phyloP scores from a whole-genome alignment of 2,797 vertebrate genomes.

The Paedocypris micromegethes region DNA sequence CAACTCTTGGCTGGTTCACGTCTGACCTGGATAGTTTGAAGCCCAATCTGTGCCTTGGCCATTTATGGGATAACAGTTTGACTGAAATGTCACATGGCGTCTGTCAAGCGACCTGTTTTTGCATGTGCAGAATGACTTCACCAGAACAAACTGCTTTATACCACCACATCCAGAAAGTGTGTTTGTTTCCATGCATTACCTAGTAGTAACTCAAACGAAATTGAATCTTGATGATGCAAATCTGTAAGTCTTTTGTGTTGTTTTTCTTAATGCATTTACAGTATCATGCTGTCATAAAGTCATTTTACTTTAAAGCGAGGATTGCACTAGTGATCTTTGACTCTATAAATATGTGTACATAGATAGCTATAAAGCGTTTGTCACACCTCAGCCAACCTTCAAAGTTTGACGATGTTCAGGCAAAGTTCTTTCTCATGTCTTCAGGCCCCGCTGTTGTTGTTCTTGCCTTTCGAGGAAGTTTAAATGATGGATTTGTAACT shows the following conservation, averaged over 20 bases:
- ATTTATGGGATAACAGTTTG: neutral
- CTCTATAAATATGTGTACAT: neutral
- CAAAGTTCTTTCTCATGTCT: too few species aligned
- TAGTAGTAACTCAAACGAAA: neutral
- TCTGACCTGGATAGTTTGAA: slow-evolving; percentile 28
- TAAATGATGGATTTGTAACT: slow-evolving; percentile 35
- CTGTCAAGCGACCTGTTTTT: neutral
- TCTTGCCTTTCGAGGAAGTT: neutral
- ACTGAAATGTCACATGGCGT: neutral
- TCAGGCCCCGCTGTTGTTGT: neutral
- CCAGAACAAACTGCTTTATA: neutral
- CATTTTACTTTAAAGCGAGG: neutral
- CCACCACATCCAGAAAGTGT: neutral
- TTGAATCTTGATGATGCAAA: slow-evolving; percentile 52
- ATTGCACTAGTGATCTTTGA: neutral
- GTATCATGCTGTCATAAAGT: slow-evolving; percentile 13
- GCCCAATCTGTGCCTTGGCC: slow-evolving; percentile 17
- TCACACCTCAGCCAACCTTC: neutral
- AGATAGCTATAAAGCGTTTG: too few species aligned
- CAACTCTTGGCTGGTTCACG: slow-evolving; percentile 10
- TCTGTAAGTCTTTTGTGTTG: slow-evolving; percentile 52
- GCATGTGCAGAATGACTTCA: neutral
- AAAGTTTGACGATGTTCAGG: neutral
- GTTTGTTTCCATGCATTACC: slow-evolving; percentile 10
- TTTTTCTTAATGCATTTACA: slow-evolving; percentile 28